Evolutionary conservation across 37 sponge, comb jelly and placozoan genomes (phyloP).

Genomic region (Ianthella basta): DNA sequence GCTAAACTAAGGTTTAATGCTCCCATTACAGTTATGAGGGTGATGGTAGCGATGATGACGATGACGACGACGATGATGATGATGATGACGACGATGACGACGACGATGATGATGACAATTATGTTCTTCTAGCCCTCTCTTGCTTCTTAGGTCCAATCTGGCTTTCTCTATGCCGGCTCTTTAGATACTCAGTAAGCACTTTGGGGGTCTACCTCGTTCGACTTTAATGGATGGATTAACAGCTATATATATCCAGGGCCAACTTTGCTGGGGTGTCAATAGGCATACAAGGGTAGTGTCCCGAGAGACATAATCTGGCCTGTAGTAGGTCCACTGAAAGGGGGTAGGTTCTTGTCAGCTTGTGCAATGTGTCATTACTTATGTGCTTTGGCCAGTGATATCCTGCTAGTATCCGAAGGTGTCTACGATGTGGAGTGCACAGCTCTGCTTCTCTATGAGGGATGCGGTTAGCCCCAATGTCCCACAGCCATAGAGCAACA

Average conservation of each 20-base stretch:
- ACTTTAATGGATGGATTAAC: background rate
- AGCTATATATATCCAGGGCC: constrained; percentile 11
- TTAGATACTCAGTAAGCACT: too few relatives aligned
- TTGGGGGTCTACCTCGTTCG: too few relatives aligned
- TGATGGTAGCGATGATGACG: too few relatives aligned
- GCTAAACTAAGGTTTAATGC: too few relatives aligned
- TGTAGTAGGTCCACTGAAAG: constrained; percentile 11
- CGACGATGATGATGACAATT: too few relatives aligned
- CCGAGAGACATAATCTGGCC: constrained; percentile 8
- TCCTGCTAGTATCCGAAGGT: constrained; percentile 8
- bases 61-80: too few relatives aligned
- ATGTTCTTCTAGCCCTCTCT: too few relatives aligned
- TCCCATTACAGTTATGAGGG: too few relatives aligned
- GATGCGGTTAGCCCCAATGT: constrained; percentile 10
- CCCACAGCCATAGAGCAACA: constrained; percentile 20
- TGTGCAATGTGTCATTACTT: background rate
- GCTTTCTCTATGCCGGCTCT: too few relatives aligned
- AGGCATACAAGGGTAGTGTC: constrained; percentile 8
- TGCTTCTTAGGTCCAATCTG: too few relatives aligned
- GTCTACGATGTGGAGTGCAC: background rate
- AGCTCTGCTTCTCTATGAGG: constrained; percentile 28
- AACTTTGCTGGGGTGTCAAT: background rate
- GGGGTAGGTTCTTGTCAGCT: constrained; percentile 6
- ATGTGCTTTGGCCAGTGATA: constrained; percentile 28
- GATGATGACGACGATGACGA: too few relatives aligned